Evolutionary conservation across 2,797 vertebrate genomes (phyloP).

Genomic region (Dicrostonyx torquatus): DNA sequence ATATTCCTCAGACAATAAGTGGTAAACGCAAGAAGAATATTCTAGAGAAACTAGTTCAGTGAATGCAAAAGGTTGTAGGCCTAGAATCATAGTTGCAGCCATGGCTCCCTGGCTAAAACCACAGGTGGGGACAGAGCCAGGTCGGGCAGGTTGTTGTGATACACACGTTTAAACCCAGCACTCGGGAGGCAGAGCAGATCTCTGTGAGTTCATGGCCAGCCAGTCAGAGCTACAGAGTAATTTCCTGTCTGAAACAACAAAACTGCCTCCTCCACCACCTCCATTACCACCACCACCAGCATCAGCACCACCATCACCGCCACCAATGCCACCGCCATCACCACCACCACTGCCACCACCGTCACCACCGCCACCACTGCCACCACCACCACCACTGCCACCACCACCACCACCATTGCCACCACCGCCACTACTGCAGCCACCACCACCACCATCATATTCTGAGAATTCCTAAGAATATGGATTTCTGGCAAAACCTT

Average conservation of each 20-base stretch:
- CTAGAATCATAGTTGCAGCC: background rate
- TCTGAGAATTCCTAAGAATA: background rate
- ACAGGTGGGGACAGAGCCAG: background rate
- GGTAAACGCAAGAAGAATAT: background rate
- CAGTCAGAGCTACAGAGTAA: background rate
- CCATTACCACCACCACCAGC: background rate
- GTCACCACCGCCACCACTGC: accelerated
- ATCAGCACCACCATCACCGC: background rate
- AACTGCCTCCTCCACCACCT: background rate
- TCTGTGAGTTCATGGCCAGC: background rate
- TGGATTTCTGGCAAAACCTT: background rate
- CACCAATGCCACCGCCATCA: background rate
- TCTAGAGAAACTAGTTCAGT: background rate
- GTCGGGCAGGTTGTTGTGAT: background rate
- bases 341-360: too few relatives aligned
- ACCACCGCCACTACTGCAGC: too few relatives aligned
- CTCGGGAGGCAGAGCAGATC: background rate
- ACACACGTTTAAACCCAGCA: background rate
- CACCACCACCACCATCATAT: background rate
- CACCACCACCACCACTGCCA: too few relatives aligned
- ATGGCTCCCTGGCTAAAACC: background rate
- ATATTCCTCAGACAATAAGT: background rate
- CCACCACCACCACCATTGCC: too few relatives aligned
- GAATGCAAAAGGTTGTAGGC: background rate
- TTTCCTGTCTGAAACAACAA: background rate